Evolutionary conservation across 2,888 invertebrate species (phyloP).

Genomic region (Sarcophaga variegata): DNA sequence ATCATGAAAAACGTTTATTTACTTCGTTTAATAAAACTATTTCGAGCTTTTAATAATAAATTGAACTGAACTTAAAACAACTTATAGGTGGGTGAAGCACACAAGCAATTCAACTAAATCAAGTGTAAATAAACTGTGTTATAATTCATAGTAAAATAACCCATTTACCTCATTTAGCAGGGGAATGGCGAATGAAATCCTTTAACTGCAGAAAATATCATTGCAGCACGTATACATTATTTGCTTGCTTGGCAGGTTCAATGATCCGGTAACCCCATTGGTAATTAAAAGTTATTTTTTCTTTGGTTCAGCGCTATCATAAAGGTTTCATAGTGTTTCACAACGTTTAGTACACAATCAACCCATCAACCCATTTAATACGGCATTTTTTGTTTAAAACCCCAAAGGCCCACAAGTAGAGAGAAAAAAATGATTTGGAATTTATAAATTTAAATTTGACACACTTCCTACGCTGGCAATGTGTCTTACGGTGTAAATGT

Average conservation of each 20-base stretch:
- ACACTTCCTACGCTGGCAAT: slow-evolving; percentile 36
- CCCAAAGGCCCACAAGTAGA: background rate
- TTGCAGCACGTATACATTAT: slow-evolving; percentile 7
- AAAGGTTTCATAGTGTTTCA: too few species aligned
- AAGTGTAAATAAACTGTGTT: background rate
- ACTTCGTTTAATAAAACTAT: too few species aligned
- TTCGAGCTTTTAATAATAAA: too few species aligned
- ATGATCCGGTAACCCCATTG: slow-evolving; percentile 45
- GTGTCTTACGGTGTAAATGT: background rate
- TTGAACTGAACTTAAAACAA: background rate
- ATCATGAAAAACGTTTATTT: too few species aligned
- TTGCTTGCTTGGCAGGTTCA: slow-evolving; percentile 28
- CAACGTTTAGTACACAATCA: background rate
- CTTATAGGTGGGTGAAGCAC: background rate
- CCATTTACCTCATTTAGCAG: slow-evolving; percentile 26
- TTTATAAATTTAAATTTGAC: slow-evolving; percentile 54
- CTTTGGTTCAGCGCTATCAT: too few species aligned
- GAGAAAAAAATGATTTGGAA: slow-evolving; percentile 10
- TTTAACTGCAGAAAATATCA: slow-evolving; percentile 24
- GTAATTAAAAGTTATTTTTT: slow-evolving; percentile 7
- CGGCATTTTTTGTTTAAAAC: background rate
- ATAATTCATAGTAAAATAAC: background rate
- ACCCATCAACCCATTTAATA: background rate
- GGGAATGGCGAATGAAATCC: slow-evolving; percentile 9
- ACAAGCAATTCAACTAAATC: background rate